Conservation (phyloP, 2,113 vertebrate species). For the Ahaetulla prasina region DNA sequence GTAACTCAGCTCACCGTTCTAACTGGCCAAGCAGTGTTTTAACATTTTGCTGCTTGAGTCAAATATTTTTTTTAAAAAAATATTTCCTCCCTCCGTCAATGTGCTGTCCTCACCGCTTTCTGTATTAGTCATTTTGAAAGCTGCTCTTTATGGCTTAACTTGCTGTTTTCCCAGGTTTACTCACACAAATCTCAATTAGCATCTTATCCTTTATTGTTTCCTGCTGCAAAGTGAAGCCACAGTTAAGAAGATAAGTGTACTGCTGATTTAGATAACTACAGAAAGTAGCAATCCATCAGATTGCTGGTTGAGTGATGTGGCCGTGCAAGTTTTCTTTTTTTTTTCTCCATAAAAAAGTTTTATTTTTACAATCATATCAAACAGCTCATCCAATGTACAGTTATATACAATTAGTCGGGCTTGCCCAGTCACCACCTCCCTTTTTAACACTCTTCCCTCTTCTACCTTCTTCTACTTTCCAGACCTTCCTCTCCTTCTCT, state of each 20-base stretch:
- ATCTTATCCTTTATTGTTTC: constrained; percentile 41
- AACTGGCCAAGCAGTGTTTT: constrained; percentile 66
- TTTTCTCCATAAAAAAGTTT: too few species aligned
- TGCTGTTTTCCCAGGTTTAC: constrained; percentile 56
- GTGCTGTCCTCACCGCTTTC: constrained; percentile 44
- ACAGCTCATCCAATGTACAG: too few species aligned
- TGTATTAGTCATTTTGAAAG: constrained; percentile 59
- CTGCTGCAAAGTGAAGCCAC: constrained; percentile 39
- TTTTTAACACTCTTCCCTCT: too few species aligned
- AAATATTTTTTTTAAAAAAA: constrained; percentile 49
- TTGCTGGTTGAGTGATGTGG: not conserved
- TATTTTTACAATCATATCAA: too few species aligned
- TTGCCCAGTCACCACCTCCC: too few species aligned
- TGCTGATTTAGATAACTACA: not conserved
- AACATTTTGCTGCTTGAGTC: constrained; percentile 67
- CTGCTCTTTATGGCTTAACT: constrained; percentile 35
- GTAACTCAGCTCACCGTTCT: constrained; percentile 65
- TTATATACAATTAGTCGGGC: too few species aligned
- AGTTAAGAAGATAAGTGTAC: constrained; percentile 23
- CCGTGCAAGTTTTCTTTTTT: too few species aligned
- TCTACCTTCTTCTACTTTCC: too few species aligned
- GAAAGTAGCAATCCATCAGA: not conserved
- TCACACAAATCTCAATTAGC: constrained; percentile 47
- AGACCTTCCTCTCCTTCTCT: too few species aligned
- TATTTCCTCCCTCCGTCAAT: constrained; percentile 56